Percentiles rank a stretch among this genome's conserved stretches.
Conservation (phyloP, 23 tunicate genomes). For the Trididemnum miniatum region DNA sequence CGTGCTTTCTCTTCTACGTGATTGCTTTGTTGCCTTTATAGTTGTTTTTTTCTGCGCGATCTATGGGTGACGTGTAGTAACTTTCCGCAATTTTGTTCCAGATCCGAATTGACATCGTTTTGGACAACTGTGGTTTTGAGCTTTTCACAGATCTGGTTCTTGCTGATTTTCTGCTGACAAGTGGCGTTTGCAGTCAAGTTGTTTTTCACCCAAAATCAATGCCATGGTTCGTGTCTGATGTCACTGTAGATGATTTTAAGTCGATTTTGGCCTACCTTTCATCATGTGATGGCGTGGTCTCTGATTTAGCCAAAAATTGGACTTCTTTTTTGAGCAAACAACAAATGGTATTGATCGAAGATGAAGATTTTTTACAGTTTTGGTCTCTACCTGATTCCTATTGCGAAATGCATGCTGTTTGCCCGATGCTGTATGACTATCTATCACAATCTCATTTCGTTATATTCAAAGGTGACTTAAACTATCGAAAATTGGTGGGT, state of each 20-base stretch:
- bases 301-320: constrained; percentile 36
- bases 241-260: constrained; percentile 53
- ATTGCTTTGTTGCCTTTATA: too few species aligned
- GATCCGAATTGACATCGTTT: constrained; percentile 64
- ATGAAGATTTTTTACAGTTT: constrained; percentile 37
- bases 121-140: constrained; percentile 88
- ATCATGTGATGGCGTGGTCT: neutral
- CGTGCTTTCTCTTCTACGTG: neutral
- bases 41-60: too few species aligned
- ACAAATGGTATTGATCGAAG: constrained; percentile 22
- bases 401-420: constrained; percentile 35
- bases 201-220: constrained; percentile 67
- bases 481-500: constrained; percentile 82
- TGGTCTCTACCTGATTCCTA: constrained; percentile 67
- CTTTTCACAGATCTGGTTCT: constrained; percentile 72
- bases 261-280: constrained; percentile 24
- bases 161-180: constrained; percentile 63
- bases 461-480: constrained; percentile 86
- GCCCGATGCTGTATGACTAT: constrained; percentile 38
- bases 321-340: constrained; percentile 7
- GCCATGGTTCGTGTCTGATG: constrained; percentile 97
- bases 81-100: constrained; percentile 2
- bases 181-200: constrained; percentile 35
- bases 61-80: too few species aligned
- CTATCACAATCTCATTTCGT: constrained; percentile 32